These are phyloP conservation scores for Clarias magur DNA, from an alignment of 2,113 vertebrate genomes.

Conservation along the genomic window DNA sequence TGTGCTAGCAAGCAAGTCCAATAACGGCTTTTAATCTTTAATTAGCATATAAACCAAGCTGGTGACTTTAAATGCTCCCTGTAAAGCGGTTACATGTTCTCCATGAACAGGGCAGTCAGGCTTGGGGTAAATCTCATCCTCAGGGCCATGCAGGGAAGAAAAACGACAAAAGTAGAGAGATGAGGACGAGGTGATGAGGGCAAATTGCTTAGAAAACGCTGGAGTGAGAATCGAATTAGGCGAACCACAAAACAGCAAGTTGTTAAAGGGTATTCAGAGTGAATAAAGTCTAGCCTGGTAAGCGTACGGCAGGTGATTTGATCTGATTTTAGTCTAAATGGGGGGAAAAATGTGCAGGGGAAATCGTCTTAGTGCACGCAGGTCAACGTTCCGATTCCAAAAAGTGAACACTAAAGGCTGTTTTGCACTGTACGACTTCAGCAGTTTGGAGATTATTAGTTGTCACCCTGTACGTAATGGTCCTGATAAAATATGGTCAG, in stretches of 20 bases:
- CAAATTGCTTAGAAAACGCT: neutral
- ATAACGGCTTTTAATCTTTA: neutral
- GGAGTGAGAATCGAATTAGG: neutral
- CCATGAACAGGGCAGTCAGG: neutral
- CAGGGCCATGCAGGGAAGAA: neutral
- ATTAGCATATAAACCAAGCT: neutral
- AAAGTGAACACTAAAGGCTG: neutral
- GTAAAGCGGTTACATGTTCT: neutral
- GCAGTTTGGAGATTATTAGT: neutral
- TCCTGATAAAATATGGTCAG: neutral
- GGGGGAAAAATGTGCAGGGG: neutral
- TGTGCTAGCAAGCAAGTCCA: neutral
- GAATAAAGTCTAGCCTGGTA: neutral
- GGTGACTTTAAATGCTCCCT: neutral
- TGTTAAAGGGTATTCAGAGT: conserved; percentile 10
- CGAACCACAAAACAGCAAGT: neutral
- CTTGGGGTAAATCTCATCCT: neutral
- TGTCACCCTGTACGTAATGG: neutral
- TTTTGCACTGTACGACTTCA: neutral
- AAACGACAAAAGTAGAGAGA: conserved; percentile 1
- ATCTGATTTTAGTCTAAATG: neutral
- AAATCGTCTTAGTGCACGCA: neutral
- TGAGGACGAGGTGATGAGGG: neutral
- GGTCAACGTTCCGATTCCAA: neutral
- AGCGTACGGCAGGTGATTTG: neutral